Conservation (phyloP, 1,140 invertebrate species). For the Aphelenchoides fujianensis region DNA sequence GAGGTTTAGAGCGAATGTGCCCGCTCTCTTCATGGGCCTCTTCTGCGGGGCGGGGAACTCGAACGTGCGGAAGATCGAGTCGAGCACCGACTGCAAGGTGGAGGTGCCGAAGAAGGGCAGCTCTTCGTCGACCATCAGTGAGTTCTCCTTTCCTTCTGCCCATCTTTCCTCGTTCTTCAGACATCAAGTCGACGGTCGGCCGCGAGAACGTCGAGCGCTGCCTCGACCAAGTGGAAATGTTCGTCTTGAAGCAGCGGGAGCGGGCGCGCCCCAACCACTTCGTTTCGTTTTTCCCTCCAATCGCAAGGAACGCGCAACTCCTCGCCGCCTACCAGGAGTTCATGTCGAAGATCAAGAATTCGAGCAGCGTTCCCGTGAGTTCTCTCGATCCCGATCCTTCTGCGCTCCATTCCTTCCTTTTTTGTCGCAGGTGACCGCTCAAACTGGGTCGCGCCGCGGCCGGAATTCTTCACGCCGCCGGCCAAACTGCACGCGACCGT, state of each 20-base stretch:
- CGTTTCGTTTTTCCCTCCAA: conserved; percentile 8
- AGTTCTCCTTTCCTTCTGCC: background rate
- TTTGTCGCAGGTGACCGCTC: background rate
- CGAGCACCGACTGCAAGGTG: background rate
- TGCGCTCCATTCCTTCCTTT: no score
- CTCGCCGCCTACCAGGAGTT: background rate
- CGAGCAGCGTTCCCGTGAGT: background rate
- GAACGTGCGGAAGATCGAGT: conserved; percentile 13
- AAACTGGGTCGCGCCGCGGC: background rate
- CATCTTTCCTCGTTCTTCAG: background rate
- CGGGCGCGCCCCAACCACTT: conserved; percentile 9
- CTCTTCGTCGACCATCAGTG: background rate
- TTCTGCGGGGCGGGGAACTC: background rate
- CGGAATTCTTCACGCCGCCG: background rate
- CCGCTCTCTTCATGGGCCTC: background rate
- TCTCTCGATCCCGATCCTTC: no score
- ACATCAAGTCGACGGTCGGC: background rate
- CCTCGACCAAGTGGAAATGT: conserved; percentile 21
- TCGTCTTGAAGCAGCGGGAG: background rate
- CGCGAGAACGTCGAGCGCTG: conserved; percentile 12
- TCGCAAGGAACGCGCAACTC: background rate
- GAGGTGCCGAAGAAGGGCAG: conserved; percentile 5
- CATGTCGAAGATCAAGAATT: background rate
- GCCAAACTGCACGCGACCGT: conserved; percentile 1
- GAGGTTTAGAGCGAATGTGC: background rate